Percentiles rank a stretch among this genome's conserved stretches.
Conservation (phyloP, 2,113 vertebrate genomes). For the Gobius niger region DNA sequence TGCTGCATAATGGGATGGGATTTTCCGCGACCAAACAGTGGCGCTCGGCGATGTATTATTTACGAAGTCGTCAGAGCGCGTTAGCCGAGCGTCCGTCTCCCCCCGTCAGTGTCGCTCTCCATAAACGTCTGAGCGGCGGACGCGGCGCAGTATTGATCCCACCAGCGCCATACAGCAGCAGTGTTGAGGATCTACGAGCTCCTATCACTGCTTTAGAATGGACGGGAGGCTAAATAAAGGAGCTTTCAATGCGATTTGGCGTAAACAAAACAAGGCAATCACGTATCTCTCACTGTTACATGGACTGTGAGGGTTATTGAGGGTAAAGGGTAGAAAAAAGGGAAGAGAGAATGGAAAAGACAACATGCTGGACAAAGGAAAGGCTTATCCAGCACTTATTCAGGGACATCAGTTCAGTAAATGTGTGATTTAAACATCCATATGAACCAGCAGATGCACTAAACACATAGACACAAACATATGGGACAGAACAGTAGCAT, state of each 20-base stretch:
- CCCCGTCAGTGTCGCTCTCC: constrained; percentile 4
- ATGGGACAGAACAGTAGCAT: too few relatives aligned
- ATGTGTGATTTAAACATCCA: too few relatives aligned
- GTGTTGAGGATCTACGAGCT: constrained; percentile 2
- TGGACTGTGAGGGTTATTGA: too few relatives aligned
- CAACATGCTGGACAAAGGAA: too few relatives aligned
- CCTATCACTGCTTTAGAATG: constrained; percentile 17
- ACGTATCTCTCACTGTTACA: too few relatives aligned
- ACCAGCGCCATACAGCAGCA: constrained; percentile 25
- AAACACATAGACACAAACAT: too few relatives aligned
- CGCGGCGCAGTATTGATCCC: constrained; percentile 51
- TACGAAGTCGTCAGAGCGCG: constrained; percentile 68
- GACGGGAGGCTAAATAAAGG: not conserved
- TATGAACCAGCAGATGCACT: too few relatives aligned
- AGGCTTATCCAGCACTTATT: too few relatives aligned
- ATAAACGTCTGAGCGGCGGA: constrained; percentile 21
- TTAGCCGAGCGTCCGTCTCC: constrained; percentile 64
- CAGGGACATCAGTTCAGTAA: too few relatives aligned
- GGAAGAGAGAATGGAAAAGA: too few relatives aligned
- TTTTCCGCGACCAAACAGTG: constrained; percentile 68
- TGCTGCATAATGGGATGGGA: constrained; percentile 67
- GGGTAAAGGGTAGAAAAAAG: too few relatives aligned
- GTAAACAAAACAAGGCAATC: too few relatives aligned
- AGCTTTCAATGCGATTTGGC: not conserved
- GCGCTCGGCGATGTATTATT: constrained; percentile 74